These are phyloP conservation scores for Cinclus cinclus DNA, from an alignment of 2,113 vertebrate species.

Conservation along the genomic window DNA sequence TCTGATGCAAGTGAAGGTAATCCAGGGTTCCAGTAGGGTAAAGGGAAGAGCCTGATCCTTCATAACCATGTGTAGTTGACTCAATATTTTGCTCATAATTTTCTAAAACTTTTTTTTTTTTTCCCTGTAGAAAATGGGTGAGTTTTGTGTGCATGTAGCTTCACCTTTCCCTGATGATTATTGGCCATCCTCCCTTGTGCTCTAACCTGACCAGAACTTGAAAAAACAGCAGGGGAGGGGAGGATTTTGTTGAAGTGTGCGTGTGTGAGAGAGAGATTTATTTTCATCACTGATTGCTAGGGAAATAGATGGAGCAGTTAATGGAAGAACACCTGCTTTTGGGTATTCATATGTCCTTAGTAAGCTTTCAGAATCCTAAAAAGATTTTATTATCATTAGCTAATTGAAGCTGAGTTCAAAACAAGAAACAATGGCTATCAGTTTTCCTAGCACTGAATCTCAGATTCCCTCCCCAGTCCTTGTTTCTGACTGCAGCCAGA, in stretches of 20 bases:
- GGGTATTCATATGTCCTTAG: constrained; percentile 13
- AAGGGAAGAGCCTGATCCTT: background rate
- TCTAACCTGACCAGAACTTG: background rate
- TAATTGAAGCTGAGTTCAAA: constrained; percentile 39
- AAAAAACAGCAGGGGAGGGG: background rate
- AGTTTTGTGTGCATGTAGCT: background rate
- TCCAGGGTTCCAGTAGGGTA: background rate
- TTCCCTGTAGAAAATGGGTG: background rate
- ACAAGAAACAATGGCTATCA: background rate
- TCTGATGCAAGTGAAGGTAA: background rate
- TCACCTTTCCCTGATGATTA: background rate
- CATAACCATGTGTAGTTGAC: background rate
- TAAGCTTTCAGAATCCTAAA: constrained; percentile 24
- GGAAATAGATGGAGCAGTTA: constrained; percentile 34
- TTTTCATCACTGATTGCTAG: background rate
- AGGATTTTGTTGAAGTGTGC: background rate
- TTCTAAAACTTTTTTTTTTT: background rate
- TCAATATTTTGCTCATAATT: background rate
- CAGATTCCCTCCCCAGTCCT: background rate
- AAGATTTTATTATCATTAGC: constrained; percentile 30
- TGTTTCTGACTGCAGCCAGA: background rate
- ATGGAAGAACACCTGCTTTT: constrained; percentile 51
- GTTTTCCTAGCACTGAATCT: background rate
- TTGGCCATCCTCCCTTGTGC: background rate
- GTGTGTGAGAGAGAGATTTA: background rate